Evolutionary conservation across 2,888 invertebrate genomes (phyloP).

Genomic region (Polydesmus complanatus): DNA sequence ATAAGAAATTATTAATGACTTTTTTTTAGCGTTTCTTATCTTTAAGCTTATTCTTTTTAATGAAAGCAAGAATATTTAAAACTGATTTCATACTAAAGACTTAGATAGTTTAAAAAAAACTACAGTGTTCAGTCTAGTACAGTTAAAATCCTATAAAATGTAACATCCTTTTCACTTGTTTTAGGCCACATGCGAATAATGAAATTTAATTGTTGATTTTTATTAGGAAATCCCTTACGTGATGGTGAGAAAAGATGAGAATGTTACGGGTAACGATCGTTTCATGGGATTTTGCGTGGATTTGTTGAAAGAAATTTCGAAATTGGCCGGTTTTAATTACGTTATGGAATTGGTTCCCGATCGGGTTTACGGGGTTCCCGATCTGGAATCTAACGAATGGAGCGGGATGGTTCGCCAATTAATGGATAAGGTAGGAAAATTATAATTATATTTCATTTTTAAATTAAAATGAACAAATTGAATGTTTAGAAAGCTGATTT

Average conservation of each 20-base stretch:
- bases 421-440: conserved; percentile 56
- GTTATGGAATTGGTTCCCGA: conserved; percentile 69
- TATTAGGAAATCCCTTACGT: conserved; percentile 75
- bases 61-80: no score
- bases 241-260: conserved; percentile 62
- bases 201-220: background rate
- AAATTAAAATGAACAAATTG: background rate
- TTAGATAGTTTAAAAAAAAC: no score
- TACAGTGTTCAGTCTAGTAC: no score
- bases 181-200: no score
- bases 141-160: no score
- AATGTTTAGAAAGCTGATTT: conserved; percentile 70
- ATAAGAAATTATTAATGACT: no score
- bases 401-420: conserved; percentile 76
- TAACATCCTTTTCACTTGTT: no score
- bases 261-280: conserved; percentile 37
- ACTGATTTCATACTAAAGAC: no score
- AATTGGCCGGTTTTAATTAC: conserved; percentile 76
- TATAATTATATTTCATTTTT: background rate
- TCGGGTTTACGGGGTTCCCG: conserved; percentile 72
- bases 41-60: no score
- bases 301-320: conserved; percentile 64
- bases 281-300: conserved; percentile 82
- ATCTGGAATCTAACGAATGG: conserved; percentile 76
- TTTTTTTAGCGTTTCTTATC: no score